Evolutionary conservation across 2,888 invertebrate species (phyloP).

Genomic region (Criorhina ranunculi): DNA sequence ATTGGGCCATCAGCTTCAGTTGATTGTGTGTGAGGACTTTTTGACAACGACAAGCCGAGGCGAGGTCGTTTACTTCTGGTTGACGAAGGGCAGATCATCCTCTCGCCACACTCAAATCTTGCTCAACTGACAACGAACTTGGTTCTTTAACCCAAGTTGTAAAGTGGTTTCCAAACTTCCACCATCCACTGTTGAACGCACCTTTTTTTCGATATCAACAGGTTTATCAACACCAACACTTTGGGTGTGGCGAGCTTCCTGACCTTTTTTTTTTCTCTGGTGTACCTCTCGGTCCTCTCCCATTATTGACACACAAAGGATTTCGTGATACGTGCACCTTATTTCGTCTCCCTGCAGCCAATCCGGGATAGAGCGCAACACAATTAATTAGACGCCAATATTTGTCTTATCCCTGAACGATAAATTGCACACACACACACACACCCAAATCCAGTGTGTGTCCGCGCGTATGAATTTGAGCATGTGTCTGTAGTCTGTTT

Average conservation of each 20-base stretch:
- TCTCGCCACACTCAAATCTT: too few relatives aligned
- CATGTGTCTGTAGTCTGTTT: constrained; percentile 14
- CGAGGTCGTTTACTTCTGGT: too few relatives aligned
- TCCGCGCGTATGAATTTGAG: neutral
- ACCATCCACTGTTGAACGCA: constrained; percentile 56
- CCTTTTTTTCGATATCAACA: constrained; percentile 58
- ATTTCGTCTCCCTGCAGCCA: constrained; percentile 24
- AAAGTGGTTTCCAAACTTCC: neutral
- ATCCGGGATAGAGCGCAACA: constrained; percentile 33
- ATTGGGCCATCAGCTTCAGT: too few relatives aligned
- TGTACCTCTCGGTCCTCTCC: neutral
- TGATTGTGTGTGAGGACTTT: too few relatives aligned
- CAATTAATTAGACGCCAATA: constrained; percentile 77
- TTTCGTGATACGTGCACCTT: constrained; percentile 63
- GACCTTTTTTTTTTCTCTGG: constrained; percentile 34
- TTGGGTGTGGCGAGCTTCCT: constrained; percentile 68
- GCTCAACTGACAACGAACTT: too few relatives aligned
- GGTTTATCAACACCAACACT: constrained; percentile 60
- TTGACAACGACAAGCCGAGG: too few relatives aligned
- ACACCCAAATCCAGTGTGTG: too few relatives aligned
- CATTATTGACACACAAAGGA: constrained; percentile 20
- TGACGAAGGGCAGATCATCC: too few relatives aligned
- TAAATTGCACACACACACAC: constrained; percentile 59
- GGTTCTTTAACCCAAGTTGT: too few relatives aligned
- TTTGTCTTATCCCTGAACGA: constrained; percentile 74